These are phyloP conservation scores for Eristalis arbustorum DNA, from an alignment of 2,888 invertebrate genomes.

Conservation along the genomic window DNA sequence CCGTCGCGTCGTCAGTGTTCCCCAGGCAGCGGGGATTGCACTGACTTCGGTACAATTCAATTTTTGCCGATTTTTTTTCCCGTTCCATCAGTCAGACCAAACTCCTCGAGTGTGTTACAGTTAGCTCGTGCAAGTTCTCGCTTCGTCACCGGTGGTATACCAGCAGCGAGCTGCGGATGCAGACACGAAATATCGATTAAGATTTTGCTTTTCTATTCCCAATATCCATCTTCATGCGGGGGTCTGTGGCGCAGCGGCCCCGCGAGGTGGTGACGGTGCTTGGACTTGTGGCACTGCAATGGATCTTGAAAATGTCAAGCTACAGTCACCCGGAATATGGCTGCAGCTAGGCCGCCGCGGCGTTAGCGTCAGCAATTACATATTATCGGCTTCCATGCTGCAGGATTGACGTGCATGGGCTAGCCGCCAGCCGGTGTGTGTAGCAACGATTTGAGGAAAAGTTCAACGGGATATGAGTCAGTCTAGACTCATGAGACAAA, in stretches of 20 bases:
- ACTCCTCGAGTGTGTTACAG: constrained; percentile 48
- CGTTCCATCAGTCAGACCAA: constrained; percentile 16
- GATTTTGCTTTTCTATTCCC: constrained; percentile 31
- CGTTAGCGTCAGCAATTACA: constrained; percentile 16
- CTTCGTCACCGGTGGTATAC: constrained; percentile 61
- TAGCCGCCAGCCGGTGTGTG: constrained; percentile 25
- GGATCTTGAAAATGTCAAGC: constrained; percentile 54
- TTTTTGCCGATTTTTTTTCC: constrained; percentile 16
- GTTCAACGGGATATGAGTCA: constrained; percentile 65
- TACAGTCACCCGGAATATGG: constrained; percentile 28
- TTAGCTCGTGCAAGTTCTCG: constrained; percentile 61
- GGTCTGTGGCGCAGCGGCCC: background rate
- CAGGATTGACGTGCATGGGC: constrained; percentile 44
- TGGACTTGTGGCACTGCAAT: constrained; percentile 23
- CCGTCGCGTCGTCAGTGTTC: constrained; percentile 19
- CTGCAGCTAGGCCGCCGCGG: background rate
- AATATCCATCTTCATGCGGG: constrained; percentile 33
- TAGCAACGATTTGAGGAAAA: constrained; percentile 24
- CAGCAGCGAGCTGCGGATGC: constrained; percentile 37
- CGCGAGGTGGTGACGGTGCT: background rate
- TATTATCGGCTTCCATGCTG: constrained; percentile 33
- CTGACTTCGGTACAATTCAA: constrained; percentile 37
- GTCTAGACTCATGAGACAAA: constrained; percentile 49
- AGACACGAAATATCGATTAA: constrained; percentile 69
- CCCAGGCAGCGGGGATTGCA: constrained; percentile 36